phyloP scores from a whole-genome alignment of 2,113 vertebrate genomes.

The Chiloscyllium plagiosum region DNA sequence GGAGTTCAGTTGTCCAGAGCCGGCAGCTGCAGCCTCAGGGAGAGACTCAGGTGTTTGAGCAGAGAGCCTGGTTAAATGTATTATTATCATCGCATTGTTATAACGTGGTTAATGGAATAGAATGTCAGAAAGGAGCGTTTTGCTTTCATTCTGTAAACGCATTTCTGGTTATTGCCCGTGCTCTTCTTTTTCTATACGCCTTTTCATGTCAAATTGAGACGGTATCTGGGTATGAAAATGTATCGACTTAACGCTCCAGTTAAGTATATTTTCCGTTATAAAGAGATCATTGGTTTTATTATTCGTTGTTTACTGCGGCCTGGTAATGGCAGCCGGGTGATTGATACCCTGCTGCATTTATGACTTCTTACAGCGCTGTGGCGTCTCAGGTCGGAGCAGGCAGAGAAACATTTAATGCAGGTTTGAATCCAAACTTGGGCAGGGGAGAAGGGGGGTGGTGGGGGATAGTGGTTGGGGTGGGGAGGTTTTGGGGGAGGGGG shows the following conservation, averaged over 20 bases:
- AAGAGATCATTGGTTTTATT: constrained; percentile 37
- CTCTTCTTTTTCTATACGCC: neutral
- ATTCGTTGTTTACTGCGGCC: constrained; percentile 17
- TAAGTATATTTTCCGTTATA: constrained; percentile 24
- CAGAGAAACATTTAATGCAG: constrained; percentile 60
- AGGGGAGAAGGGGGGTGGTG: neutral
- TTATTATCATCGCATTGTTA: neutral
- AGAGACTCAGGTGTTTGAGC: constrained; percentile 10
- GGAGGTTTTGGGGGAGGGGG: too few species aligned
- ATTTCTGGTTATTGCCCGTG: too few species aligned
- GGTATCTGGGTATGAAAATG: neutral
- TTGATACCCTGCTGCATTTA: constrained; percentile 84
- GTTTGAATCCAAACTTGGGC: neutral
- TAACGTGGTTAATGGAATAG: neutral
- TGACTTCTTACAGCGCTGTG: constrained; percentile 81
- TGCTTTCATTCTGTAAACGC: neutral
- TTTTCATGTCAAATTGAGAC: neutral
- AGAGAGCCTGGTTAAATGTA: constrained; percentile 3
- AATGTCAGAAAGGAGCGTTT: neutral
- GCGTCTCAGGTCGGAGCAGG: constrained; percentile 87
- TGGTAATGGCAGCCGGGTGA: constrained; percentile 53
- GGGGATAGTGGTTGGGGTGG: neutral
- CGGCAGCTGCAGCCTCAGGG: neutral
- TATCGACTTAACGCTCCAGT: constrained; percentile 27
- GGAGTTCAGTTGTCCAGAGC: neutral